Percentiles rank a stretch among this genome's conserved stretches.
phyloP scores from a whole-genome alignment of 1,140 invertebrate species.

The Drosophila cardini region DNA sequence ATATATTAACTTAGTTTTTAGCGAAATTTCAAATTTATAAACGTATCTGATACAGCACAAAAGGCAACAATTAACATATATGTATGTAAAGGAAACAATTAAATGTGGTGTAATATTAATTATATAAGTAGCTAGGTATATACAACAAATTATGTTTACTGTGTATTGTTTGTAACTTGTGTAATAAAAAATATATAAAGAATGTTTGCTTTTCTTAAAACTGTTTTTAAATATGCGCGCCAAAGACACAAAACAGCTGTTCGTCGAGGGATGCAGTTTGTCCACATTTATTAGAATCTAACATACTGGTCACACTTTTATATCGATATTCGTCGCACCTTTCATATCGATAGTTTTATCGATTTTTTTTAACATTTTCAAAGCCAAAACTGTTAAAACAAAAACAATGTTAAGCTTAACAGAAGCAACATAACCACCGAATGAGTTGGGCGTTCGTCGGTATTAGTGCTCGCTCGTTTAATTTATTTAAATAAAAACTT shows the following conservation, averaged over 20 bases:
- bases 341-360: conserved; percentile 15
- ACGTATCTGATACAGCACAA: conserved; percentile 18
- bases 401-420: conserved; percentile 47
- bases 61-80: conserved; percentile 5
- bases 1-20: conserved; percentile 21
- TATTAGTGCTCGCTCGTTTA: conserved; percentile 36
- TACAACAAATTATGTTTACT: conserved; percentile 42
- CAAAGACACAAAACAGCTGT: conserved; percentile 20
- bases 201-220: not conserved
- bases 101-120: conserved; percentile 50
- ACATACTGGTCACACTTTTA: conserved; percentile 9
- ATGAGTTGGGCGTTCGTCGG: conserved; percentile 34
- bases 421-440: conserved; percentile 37
- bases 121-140: conserved; percentile 45
- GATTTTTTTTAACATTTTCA: conserved; percentile 8
- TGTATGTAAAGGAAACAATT: conserved; percentile 29
- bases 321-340: not conserved
- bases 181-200: conserved; percentile 43
- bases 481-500: conserved; percentile 53
- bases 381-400: conserved; percentile 29
- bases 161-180: conserved; percentile 47
- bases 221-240: not conserved
- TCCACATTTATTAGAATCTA: not conserved
- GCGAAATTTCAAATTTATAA: conserved; percentile 14
- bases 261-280: conserved; percentile 17